A percentile compares a stretch with the other conserved stretches of the same genome.
phyloP scores from a whole-genome alignment of 2,797 vertebrate species.

The Nannoperca australis region DNA sequence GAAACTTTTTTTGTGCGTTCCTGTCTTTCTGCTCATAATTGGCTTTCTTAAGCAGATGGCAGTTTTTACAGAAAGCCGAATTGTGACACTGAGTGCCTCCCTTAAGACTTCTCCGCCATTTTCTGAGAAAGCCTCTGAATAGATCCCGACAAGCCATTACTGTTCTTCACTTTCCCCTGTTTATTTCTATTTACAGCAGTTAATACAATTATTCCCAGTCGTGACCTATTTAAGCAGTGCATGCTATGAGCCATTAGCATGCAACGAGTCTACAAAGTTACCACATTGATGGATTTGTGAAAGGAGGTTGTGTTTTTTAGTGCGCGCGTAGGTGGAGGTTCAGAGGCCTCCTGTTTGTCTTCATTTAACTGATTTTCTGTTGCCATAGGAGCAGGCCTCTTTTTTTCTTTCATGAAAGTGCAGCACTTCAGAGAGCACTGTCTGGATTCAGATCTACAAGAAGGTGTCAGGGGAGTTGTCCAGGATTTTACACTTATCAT shows the following conservation, averaged over 20 bases:
- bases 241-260: constrained; percentile 80
- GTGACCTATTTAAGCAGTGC: constrained; percentile 83
- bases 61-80: constrained; percentile 69
- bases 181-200: constrained; percentile 84
- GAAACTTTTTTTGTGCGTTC: constrained; percentile 20
- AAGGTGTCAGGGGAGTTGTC: constrained; percentile 80
- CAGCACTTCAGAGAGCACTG: constrained; percentile 74
- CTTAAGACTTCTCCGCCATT: constrained; percentile 67
- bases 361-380: constrained; percentile 85
- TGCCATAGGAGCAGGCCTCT: constrained; percentile 83
- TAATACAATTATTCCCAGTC: constrained; percentile 84
- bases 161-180: constrained; percentile 76
- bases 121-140: constrained; percentile 78
- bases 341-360: constrained; percentile 83
- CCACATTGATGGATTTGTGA: constrained; percentile 81
- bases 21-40: constrained; percentile 73
- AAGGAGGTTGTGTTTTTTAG: constrained; percentile 82
- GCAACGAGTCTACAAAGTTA: constrained; percentile 80
- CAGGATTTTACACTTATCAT: constrained; percentile 78
- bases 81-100: constrained; percentile 73
- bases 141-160: constrained; percentile 77
- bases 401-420: constrained; percentile 74
- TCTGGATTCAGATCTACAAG: constrained; percentile 75
- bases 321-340: constrained; percentile 83
- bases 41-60: constrained; percentile 73